Percentiles rank a stretch among this genome's conserved stretches.
These are phyloP conservation scores for Caretta caretta DNA, from an alignment of 2,113 vertebrate genomes.

Conservation along the genomic window DNA sequence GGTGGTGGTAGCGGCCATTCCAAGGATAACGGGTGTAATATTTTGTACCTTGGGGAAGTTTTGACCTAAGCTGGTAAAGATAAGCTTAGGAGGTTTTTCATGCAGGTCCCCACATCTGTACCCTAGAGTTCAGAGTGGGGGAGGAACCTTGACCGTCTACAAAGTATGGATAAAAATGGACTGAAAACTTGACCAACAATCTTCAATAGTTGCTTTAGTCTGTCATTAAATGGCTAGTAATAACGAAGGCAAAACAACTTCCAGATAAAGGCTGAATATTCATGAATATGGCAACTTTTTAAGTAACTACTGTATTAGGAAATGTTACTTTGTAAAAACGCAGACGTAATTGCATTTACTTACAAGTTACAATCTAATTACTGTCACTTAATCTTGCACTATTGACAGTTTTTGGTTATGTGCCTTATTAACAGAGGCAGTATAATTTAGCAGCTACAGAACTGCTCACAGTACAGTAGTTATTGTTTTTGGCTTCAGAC, in stretches of 20 bases:
- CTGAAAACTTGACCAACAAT: not conserved
- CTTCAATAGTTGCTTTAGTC: not conserved
- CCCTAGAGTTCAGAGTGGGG: no score
- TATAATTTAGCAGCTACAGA: slow-evolving; percentile 47
- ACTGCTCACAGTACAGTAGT: slow-evolving; percentile 43
- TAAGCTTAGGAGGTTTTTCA: no score
- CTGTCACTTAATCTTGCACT: slow-evolving; percentile 40
- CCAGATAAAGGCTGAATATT: not conserved
- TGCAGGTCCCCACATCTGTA: no score
- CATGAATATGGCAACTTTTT: slow-evolving; percentile 24
- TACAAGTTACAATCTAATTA: slow-evolving; percentile 57
- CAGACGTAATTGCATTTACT: slow-evolving; percentile 53
- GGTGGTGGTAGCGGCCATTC: no score
- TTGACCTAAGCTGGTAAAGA: no score
- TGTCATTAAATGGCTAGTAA: not conserved
- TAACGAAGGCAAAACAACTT: not conserved
- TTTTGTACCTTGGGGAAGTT: no score
- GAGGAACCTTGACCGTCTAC: no score
- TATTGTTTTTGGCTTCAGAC: slow-evolving; percentile 23
- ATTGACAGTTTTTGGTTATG: slow-evolving; percentile 48
- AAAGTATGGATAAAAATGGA: not conserved
- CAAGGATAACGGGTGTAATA: no score
- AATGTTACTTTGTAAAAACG: slow-evolving; percentile 42
- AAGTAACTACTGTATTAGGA: slow-evolving; percentile 24
- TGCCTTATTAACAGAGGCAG: slow-evolving; percentile 34